Evolutionary conservation across 1,140 invertebrate genomes (phyloP).

Genomic region (Pseudomyrmex gracilis): DNA sequence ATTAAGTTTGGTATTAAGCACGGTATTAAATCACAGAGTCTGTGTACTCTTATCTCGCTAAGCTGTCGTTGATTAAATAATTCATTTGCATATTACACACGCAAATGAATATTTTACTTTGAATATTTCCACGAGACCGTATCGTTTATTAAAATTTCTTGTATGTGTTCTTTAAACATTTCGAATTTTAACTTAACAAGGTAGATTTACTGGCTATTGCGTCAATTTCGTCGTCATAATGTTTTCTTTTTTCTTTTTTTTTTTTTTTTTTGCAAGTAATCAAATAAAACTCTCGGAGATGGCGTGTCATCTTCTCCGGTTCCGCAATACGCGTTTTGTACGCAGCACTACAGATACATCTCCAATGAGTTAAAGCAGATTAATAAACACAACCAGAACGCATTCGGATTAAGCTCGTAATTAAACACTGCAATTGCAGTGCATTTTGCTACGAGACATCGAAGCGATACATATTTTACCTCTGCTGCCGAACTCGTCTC

Average conservation of each 20-base stretch:
- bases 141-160: neutral
- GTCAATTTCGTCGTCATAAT: neutral
- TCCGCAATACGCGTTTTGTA: slow-evolving; percentile 12
- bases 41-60: too few species aligned
- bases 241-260: neutral
- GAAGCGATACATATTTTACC: slow-evolving; percentile 28
- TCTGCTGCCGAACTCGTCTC: slow-evolving; percentile 5
- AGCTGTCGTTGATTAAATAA: neutral
- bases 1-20: too few species aligned
- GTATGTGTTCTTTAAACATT: neutral
- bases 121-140: neutral
- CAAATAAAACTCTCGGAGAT: slow-evolving; percentile 1
- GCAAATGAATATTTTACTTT: neutral
- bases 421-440: slow-evolving; percentile 49
- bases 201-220: slow-evolving; percentile 4
- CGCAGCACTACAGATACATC: neutral
- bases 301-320: neutral
- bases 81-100: neutral
- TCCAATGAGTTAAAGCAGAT: slow-evolving; percentile 53
- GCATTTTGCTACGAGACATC: slow-evolving; percentile 25
- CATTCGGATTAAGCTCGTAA: slow-evolving; percentile 45
- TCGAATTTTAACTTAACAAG: slow-evolving; percentile 5
- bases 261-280: too few species aligned
- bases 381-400: slow-evolving; percentile 29
- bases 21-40: too few species aligned